Evolutionary conservation across 1,140 invertebrate species (phyloP).

Genomic region (Telenomus remus): DNA sequence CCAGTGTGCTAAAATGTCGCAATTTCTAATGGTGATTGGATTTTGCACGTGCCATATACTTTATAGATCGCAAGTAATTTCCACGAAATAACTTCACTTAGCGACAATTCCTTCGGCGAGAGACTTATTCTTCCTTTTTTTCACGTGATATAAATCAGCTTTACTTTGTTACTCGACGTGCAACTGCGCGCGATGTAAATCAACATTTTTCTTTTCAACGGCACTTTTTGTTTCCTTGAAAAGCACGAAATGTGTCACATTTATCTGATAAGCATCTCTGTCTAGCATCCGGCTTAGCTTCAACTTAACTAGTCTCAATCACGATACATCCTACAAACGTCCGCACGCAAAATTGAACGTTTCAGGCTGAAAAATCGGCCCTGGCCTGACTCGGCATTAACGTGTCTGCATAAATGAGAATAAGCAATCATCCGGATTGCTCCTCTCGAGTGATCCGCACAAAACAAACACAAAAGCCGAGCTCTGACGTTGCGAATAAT

Average conservation of each 20-base stretch:
- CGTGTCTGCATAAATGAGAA: constrained; percentile 48
- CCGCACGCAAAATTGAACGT: constrained; percentile 50
- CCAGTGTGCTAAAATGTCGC: not conserved
- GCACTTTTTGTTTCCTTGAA: constrained; percentile 9
- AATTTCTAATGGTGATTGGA: constrained; percentile 19
- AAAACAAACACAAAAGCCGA: constrained; percentile 39
- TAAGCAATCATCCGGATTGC: constrained; percentile 47
- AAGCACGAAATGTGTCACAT: constrained; percentile 45
- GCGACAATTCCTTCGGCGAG: not conserved
- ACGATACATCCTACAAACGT: constrained; percentile 49
- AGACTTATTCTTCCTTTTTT: constrained; percentile 9
- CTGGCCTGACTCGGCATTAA: constrained; percentile 49
- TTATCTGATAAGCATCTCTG: constrained; percentile 56
- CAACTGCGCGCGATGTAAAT: constrained; percentile 40
- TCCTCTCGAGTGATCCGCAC: constrained; percentile 21
- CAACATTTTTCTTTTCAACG: constrained; percentile 6
- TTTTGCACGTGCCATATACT: constrained; percentile 3
- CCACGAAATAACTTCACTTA: constrained; percentile 12
- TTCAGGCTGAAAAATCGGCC: constrained; percentile 44
- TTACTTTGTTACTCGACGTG: constrained; percentile 38
- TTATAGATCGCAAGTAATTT: constrained; percentile 1
- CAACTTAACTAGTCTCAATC: constrained; percentile 52
- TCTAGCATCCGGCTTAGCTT: constrained; percentile 55
- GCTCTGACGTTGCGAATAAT: constrained; percentile 36
- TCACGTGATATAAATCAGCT: constrained; percentile 29